Evolutionary conservation across 1,140 invertebrate genomes (phyloP).

Genomic region (Kradibia gibbosae): DNA sequence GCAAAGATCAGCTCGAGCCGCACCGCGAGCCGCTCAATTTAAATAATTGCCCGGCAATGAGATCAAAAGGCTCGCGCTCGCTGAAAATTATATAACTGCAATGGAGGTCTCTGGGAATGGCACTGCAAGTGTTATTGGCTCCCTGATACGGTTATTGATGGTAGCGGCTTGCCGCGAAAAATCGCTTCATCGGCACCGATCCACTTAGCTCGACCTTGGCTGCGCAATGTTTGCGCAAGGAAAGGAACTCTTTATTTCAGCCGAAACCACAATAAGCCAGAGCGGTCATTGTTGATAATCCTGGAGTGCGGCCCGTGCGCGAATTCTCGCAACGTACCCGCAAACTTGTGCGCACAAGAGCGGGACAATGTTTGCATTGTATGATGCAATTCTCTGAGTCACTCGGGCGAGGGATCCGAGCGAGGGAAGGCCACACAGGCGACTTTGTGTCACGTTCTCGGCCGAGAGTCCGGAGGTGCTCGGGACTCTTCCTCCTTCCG

Average conservation of each 20-base stretch:
- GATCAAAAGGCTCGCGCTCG: too few relatives aligned
- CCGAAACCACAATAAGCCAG: background rate
- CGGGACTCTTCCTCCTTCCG: too few relatives aligned
- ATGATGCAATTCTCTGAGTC: too few relatives aligned
- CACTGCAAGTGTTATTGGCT: background rate
- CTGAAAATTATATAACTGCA: background rate
- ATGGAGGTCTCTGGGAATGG: background rate
- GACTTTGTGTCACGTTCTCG: too few relatives aligned
- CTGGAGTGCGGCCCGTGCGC: background rate
- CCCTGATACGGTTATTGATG: background rate
- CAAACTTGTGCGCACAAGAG: slow-evolving; percentile 14
- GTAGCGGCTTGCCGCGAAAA: background rate
- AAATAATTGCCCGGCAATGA: too few relatives aligned
- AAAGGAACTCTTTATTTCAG: slow-evolving; percentile 26
- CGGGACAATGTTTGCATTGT: too few relatives aligned
- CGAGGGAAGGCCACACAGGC: too few relatives aligned
- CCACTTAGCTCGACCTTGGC: slow-evolving; percentile 21
- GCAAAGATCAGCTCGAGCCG: too few relatives aligned
- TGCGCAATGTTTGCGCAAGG: slow-evolving; percentile 28
- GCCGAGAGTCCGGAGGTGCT: too few relatives aligned
- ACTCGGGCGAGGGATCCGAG: too few relatives aligned
- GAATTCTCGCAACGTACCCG: slow-evolving; percentile 1
- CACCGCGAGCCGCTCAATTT: too few relatives aligned
- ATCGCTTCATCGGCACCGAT: slow-evolving; percentile 37
- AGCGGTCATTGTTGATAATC: slow-evolving; percentile 11